These are phyloP conservation scores for Euproctis similis DNA, from an alignment of 2,888 invertebrate species.

Conservation along the genomic window DNA sequence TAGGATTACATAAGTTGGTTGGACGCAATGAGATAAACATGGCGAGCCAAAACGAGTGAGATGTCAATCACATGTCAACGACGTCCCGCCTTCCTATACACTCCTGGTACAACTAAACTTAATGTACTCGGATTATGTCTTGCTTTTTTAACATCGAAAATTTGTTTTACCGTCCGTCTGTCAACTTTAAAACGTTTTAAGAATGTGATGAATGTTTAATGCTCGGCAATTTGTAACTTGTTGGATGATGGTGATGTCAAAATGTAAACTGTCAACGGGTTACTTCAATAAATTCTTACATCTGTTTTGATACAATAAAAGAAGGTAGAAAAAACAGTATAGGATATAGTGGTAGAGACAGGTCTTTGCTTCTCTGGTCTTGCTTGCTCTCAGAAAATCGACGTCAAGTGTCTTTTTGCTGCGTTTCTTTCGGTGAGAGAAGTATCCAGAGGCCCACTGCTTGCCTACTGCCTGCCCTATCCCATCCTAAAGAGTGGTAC, in stretches of 20 bases:
- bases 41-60: constrained; percentile 65
- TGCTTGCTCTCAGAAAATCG: too few species aligned
- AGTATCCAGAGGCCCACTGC: too few species aligned
- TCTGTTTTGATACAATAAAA: too few species aligned
- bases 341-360: too few species aligned
- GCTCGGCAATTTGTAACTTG: constrained; percentile 22
- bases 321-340: too few species aligned
- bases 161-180: constrained; percentile 30
- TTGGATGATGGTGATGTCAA: constrained; percentile 20
- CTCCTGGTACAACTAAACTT: constrained; percentile 57
- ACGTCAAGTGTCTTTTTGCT: too few species aligned
- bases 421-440: too few species aligned
- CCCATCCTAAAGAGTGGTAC: too few species aligned
- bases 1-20: constrained; percentile 21
- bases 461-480: too few species aligned
- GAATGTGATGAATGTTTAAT: constrained; percentile 28
- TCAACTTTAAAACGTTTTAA: constrained; percentile 28
- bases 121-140: constrained; percentile 47
- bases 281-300: too few species aligned
- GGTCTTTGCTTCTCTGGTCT: too few species aligned
- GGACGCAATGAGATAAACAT: constrained; percentile 65
- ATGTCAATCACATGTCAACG: constrained; percentile 73
- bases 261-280: constrained; percentile 19
- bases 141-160: constrained; percentile 31
- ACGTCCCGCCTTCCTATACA: constrained; percentile 59